Evolutionary conservation across 2,888 invertebrate species (phyloP).

Genomic region (Choristoneura rosaceana): DNA sequence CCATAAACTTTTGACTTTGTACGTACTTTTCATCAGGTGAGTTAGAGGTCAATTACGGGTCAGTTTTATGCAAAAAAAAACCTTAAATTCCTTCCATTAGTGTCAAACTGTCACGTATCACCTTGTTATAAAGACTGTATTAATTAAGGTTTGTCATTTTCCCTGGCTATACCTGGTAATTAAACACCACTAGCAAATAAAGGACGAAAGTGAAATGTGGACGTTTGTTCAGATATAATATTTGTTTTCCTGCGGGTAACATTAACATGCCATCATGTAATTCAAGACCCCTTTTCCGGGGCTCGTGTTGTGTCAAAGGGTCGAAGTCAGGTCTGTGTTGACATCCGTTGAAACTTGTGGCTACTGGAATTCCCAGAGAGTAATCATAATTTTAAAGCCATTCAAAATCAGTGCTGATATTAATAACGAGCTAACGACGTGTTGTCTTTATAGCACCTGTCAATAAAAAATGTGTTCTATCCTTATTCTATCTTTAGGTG

Average conservation of each 20-base stretch:
- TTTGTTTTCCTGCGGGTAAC: constrained; percentile 69
- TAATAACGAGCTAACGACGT: no score
- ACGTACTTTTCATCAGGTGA: no score
- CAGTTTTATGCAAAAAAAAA: no score
- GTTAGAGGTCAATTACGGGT: no score
- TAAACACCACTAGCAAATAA: constrained; percentile 26
- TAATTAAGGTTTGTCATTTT: neutral
- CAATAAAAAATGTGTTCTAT: no score
- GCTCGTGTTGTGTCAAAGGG: constrained; percentile 56
- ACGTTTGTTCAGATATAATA: constrained; percentile 55
- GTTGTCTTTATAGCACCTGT: no score
- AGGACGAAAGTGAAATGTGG: constrained; percentile 59
- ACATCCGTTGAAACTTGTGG: constrained; percentile 75
- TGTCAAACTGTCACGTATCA: no score
- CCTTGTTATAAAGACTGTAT: no score
- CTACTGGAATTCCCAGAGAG: constrained; percentile 62
- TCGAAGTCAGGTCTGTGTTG: constrained; percentile 70
- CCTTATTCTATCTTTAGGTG: no score
- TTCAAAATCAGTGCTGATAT: neutral
- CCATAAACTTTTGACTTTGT: no score
- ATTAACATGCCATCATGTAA: constrained; percentile 65
- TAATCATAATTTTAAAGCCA: no score
- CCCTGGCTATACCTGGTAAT: constrained; percentile 18
- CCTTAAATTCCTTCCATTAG: no score
- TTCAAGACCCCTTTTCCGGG: constrained; percentile 73